Conservation (phyloP, 2,113 vertebrate genomes). For the Dromaius novaehollandiae region DNA sequence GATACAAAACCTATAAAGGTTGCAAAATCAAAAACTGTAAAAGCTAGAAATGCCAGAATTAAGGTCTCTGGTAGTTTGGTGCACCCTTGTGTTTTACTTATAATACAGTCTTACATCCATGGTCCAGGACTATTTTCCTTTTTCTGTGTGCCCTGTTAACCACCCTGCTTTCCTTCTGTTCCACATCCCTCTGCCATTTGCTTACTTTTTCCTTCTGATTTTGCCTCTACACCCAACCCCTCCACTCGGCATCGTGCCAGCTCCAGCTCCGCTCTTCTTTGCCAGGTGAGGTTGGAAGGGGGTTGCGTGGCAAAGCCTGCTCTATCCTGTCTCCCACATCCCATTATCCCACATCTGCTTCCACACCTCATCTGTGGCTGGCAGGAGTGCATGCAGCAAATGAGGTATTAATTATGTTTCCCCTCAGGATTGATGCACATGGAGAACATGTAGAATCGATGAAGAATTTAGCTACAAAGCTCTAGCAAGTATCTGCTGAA, state of each 20-base stretch:
- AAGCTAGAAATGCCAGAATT: background rate
- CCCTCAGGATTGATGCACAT: background rate
- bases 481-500: rapidly evolving
- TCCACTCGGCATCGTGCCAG: background rate
- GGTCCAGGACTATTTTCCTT: background rate
- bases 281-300: too few relatives aligned
- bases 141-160: background rate
- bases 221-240: background rate
- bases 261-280: background rate
- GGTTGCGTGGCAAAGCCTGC: too few relatives aligned
- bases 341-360: background rate
- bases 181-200: background rate
- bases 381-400: background rate
- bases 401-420: background rate
- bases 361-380: background rate
- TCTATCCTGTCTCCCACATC: too few relatives aligned
- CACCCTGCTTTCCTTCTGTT: background rate
- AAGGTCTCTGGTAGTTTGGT: background rate
- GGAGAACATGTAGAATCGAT: background rate
- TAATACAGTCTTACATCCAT: background rate
- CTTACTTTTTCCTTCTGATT: background rate
- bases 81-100: background rate
- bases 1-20: background rate
- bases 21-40: background rate
- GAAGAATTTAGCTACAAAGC: background rate